Evolutionary conservation across 2,113 vertebrate genomes (phyloP).

Genomic region (Regulus satrapa): DNA sequence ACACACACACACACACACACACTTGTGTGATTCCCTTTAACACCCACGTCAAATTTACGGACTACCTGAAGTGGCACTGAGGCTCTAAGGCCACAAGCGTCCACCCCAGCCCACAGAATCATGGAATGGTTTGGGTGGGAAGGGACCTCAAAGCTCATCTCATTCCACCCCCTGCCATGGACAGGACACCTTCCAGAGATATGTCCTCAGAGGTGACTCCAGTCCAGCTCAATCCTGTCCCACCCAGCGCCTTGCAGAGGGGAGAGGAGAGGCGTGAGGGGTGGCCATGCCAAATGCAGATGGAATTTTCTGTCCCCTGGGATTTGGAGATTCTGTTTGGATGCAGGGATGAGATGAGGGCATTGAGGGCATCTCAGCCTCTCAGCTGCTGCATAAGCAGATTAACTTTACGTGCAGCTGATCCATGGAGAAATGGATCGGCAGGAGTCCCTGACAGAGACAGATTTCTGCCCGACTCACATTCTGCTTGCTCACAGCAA

Average conservation of each 20-base stretch:
- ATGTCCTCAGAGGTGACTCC: background rate
- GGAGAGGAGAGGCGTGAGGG: background rate
- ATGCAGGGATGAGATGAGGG: constrained; percentile 10
- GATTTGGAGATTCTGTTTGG: background rate
- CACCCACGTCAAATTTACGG: fast-evolving
- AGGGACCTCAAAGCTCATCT: background rate
- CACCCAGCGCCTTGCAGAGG: background rate
- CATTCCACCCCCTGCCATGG: background rate
- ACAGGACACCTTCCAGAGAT: background rate
- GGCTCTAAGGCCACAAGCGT: background rate
- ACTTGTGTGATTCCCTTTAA: fast-evolving
- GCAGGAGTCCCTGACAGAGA: constrained; percentile 40
- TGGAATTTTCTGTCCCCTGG: background rate
- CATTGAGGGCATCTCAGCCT: constrained; percentile 21
- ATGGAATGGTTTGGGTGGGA: background rate
- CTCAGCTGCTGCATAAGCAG: constrained; percentile 54
- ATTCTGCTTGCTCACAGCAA: constrained; percentile 55
- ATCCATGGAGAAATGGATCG: constrained; percentile 41
- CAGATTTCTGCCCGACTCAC: constrained; percentile 9
- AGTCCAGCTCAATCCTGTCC: background rate
- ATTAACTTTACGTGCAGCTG: constrained; percentile 15
- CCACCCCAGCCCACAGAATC: background rate
- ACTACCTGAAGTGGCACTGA: background rate
- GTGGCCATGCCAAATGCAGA: fast-evolving
- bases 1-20: too few species aligned